These are phyloP conservation scores for Gadopsis marmoratus DNA, from an alignment of 2,797 vertebrate species.

Conservation along the genomic window DNA sequence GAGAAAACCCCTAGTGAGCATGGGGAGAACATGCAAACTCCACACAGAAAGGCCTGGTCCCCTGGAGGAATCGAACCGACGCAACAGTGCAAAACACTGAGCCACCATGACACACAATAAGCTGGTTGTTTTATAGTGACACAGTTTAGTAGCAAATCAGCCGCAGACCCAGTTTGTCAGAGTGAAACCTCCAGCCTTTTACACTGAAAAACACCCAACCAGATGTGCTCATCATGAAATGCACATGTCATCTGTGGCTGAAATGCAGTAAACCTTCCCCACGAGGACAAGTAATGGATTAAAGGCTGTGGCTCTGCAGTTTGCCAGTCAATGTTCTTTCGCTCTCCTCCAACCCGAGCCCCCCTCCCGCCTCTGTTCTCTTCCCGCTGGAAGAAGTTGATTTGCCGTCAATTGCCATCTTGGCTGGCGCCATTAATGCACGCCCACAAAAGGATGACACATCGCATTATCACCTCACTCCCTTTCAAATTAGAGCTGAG, in stretches of 20 bases:
- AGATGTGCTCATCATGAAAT: conserved; percentile 50
- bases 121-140: too few relatives aligned
- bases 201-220: too few relatives aligned
- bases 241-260: conserved; percentile 82
- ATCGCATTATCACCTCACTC: conserved; percentile 92
- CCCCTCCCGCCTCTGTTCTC: conserved; percentile 58
- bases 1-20: too few relatives aligned
- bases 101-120: too few relatives aligned
- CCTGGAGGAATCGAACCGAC: too few relatives aligned
- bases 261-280: conserved; percentile 93
- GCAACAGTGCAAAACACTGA: too few relatives aligned
- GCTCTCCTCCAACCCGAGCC: conserved; percentile 79
- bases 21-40: too few relatives aligned
- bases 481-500: conserved; percentile 93
- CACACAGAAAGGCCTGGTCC: too few relatives aligned
- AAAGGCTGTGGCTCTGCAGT: conserved; percentile 91
- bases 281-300: conserved; percentile 92
- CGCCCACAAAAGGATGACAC: conserved; percentile 91
- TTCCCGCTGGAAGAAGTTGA: conserved; percentile 90
- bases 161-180: too few relatives aligned
- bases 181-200: too few relatives aligned
- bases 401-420: conserved; percentile 90
- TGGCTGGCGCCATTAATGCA: conserved; percentile 94
- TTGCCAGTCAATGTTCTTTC: conserved; percentile 93
- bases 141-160: too few relatives aligned